These are phyloP conservation scores for Chamaea fasciata DNA, from an alignment of 2,113 vertebrate species.

Conservation along the genomic window DNA sequence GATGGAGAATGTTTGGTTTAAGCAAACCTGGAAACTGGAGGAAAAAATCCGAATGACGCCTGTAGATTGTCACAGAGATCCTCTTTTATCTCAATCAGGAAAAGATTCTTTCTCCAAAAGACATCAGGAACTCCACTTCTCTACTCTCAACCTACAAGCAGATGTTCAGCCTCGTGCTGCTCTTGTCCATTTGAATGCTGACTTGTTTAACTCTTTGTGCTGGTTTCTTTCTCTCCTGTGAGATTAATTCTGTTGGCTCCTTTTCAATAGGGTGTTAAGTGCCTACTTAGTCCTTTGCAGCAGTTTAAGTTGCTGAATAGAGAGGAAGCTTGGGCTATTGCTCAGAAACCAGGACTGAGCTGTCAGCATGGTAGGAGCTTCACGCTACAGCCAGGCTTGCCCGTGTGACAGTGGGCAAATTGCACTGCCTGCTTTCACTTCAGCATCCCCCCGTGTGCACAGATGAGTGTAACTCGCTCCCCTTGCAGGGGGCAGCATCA, in stretches of 20 bases:
- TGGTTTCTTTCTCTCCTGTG: background rate
- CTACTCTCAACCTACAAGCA: background rate
- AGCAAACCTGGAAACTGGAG: background rate
- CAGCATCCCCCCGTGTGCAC: background rate
- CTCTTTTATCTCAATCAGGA: background rate
- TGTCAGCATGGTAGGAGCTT: background rate
- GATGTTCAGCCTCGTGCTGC: background rate
- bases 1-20: background rate
- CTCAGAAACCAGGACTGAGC: background rate
- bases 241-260: slow-evolving; percentile 21
- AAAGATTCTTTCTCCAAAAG: background rate
- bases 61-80: background rate
- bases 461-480: background rate
- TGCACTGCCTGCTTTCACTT: background rate
- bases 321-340: background rate
- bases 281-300: slow-evolving; percentile 11
- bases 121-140: background rate
- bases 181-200: background rate
- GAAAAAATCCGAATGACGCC: background rate
- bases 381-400: background rate
- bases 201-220: background rate
- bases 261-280: slow-evolving; percentile 6
- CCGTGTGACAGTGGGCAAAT: background rate
- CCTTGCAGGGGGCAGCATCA: background rate
- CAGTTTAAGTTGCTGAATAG: background rate